Conservation (phyloP, 2,797 vertebrate species). For the Fratercula arctica region DNA sequence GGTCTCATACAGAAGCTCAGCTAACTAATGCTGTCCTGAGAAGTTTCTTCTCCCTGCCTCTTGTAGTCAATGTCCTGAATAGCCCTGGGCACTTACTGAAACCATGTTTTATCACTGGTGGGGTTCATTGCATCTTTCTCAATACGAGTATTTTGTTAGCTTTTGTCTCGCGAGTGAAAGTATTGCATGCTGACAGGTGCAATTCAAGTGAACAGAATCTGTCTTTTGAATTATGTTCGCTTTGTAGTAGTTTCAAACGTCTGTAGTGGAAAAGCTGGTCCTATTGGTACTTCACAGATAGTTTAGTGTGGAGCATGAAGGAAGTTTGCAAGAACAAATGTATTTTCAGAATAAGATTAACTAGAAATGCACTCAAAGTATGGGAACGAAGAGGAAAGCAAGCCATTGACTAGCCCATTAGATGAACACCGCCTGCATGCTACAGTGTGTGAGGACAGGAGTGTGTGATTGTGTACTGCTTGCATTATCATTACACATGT, state of each 20-base stretch:
- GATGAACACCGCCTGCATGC: background rate
- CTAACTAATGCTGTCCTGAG: background rate
- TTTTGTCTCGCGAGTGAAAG: background rate
- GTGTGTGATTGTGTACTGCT: background rate
- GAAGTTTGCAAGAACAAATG: background rate
- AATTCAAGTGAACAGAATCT: background rate
- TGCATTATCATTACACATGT: background rate
- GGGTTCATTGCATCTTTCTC: background rate
- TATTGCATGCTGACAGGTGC: background rate
- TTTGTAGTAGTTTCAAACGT: background rate
- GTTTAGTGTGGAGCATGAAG: background rate
- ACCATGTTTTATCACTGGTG: background rate
- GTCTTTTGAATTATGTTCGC: background rate
- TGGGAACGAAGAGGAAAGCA: background rate
- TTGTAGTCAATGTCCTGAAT: background rate
- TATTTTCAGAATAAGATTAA: background rate
- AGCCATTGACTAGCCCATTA: background rate
- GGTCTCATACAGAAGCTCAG: background rate
- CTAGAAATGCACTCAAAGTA: background rate
- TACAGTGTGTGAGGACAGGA: rapidly evolving
- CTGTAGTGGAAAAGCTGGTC: background rate
- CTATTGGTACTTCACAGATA: background rate
- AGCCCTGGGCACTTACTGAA: background rate
- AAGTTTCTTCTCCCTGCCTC: background rate
- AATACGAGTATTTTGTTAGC: background rate